Percentiles rank a stretch among this genome's conserved stretches.
Evolutionary conservation across 2,797 vertebrate genomes (phyloP).

Genomic region (Moxostoma hubbsi): DNA sequence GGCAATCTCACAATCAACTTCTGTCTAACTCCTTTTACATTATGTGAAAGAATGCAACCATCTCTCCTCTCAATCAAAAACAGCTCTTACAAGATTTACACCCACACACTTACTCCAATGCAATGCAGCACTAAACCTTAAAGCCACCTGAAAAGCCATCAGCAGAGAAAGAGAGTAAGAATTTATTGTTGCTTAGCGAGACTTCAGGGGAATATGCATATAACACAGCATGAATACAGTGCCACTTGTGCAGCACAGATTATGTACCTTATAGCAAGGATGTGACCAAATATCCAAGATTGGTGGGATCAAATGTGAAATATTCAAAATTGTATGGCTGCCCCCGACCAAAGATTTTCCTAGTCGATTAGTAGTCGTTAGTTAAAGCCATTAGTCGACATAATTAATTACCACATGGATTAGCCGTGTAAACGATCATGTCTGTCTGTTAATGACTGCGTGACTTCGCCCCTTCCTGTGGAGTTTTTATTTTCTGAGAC

Average conservation of each 20-base stretch:
- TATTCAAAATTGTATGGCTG: too few relatives aligned
- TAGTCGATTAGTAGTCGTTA: too few relatives aligned
- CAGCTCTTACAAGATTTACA: neutral
- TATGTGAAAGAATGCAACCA: neutral
- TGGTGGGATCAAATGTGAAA: neutral
- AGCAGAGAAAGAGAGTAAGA: neutral
- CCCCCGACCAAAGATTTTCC: too few relatives aligned
- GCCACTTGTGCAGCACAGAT: neutral
- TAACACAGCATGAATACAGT: neutral
- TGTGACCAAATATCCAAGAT: too few relatives aligned
- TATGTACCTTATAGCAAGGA: neutral
- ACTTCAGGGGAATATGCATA: neutral
- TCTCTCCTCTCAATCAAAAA: neutral
- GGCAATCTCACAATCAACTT: neutral
- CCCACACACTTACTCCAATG: neutral
- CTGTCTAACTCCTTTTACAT: neutral
- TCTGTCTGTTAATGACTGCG: too few relatives aligned
- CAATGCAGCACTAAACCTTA: neutral
- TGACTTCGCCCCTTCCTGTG: too few relatives aligned
- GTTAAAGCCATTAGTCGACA: too few relatives aligned
- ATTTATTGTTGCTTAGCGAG: slow-evolving; percentile 1
- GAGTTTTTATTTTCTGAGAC: too few relatives aligned
- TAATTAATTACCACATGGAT: too few relatives aligned
- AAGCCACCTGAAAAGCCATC: neutral
- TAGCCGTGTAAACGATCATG: too few relatives aligned